A percentile compares a stretch with the other conserved stretches of the same genome.
These are phyloP conservation scores for Byasa hedistus DNA, from an alignment of 2,888 invertebrate genomes.

Conservation along the genomic window DNA sequence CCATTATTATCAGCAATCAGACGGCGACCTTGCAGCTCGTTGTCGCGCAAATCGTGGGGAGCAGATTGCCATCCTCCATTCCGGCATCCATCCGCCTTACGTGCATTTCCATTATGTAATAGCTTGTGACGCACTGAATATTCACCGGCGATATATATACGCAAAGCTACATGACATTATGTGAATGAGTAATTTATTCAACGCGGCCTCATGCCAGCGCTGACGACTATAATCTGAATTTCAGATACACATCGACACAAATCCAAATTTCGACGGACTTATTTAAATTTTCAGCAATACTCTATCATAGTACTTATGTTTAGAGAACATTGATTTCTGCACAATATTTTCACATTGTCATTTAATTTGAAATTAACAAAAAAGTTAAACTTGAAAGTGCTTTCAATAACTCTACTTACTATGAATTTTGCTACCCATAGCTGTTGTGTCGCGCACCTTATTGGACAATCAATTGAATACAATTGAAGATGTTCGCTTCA, in stretches of 20 bases:
- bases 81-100: slow-evolving; percentile 75
- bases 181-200: slow-evolving; percentile 24
- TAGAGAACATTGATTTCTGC: too few relatives aligned
- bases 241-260: slow-evolving; percentile 9
- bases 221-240: slow-evolving; percentile 9
- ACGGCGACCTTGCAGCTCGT: slow-evolving; percentile 75
- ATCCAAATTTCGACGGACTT: background rate
- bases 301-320: background rate
- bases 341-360: background rate
- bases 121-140: slow-evolving; percentile 38
- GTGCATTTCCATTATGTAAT: slow-evolving; percentile 70
- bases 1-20: slow-evolving; percentile 74
- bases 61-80: slow-evolving; percentile 72
- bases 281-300: background rate
- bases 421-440: slow-evolving; percentile 17
- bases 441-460: slow-evolving; percentile 24
- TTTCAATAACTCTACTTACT: slow-evolving; percentile 3
- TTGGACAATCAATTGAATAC: slow-evolving; percentile 33
- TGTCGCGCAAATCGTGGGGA: slow-evolving; percentile 74
- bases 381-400: background rate
- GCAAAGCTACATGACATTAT: slow-evolving; percentile 1
- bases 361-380: background rate
- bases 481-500: slow-evolving; percentile 30
- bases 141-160: slow-evolving; percentile 30
- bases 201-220: slow-evolving; percentile 8